Evolutionary conservation across 2,888 invertebrate species (phyloP).

Genomic region (Heliconius charithonia): DNA sequence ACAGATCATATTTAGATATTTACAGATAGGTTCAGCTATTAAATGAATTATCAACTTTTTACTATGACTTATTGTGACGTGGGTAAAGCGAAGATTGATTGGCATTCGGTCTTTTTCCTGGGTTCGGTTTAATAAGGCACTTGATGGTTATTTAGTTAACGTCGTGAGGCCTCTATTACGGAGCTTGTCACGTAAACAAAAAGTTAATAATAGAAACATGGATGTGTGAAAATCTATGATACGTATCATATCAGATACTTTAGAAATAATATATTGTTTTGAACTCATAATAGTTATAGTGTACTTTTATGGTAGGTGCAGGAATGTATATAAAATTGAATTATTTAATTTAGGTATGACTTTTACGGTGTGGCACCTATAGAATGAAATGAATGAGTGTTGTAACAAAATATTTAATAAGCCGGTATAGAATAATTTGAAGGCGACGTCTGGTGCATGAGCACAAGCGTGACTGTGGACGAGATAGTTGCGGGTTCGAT

Average conservation of each 20-base stretch:
- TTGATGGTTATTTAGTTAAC: slow-evolving; percentile 37
- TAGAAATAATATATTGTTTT: neutral
- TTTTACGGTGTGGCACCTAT: no score
- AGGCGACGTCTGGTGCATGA: no score
- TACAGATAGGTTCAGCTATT: slow-evolving; percentile 31
- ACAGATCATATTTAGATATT: slow-evolving; percentile 1
- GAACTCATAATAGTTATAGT: no score
- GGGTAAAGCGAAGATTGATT: slow-evolving; percentile 47
- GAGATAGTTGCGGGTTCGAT: no score
- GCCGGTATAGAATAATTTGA: no score
- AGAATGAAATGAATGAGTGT: no score
- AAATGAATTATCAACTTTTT: slow-evolving; percentile 51
- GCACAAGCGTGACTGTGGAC: no score
- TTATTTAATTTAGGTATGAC: no score
- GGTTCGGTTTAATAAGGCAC: slow-evolving; percentile 41
- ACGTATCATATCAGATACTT: neutral
- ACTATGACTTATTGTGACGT: slow-evolving; percentile 46
- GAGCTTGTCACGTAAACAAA: slow-evolving; percentile 33
- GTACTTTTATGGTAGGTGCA: no score
- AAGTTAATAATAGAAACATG: slow-evolving; percentile 22
- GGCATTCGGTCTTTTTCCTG: slow-evolving; percentile 42
- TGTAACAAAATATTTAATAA: no score
- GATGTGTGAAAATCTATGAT: slow-evolving; percentile 26
- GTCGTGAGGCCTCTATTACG: slow-evolving; percentile 38
- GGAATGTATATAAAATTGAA: no score